phyloP scores from a whole-genome alignment of 2,113 vertebrate genomes.

The Mirounga angustirostris region DNA sequence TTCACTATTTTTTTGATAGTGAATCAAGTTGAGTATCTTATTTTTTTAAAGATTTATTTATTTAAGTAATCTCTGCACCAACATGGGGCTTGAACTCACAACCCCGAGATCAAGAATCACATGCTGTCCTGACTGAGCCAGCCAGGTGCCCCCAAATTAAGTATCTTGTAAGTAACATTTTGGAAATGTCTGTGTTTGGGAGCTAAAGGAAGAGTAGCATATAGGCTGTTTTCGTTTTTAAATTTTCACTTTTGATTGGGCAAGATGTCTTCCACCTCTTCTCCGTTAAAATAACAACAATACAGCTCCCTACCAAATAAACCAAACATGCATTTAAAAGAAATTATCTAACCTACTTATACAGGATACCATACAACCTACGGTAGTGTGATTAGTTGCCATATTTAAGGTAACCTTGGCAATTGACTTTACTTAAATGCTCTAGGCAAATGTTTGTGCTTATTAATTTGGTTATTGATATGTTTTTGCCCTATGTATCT shows the following conservation, averaged over 20 bases:
- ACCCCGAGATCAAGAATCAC: background rate
- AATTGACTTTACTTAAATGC: slow-evolving; percentile 58
- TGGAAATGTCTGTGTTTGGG: slow-evolving; percentile 40
- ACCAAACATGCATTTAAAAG: slow-evolving; percentile 21
- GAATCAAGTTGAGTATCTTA: slow-evolving; percentile 30
- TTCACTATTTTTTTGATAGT: slow-evolving; percentile 37
- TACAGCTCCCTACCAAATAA: slow-evolving; percentile 12
- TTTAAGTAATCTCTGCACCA: background rate
- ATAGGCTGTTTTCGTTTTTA: slow-evolving; percentile 23
- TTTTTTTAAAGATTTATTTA: background rate
- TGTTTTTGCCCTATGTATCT: slow-evolving; percentile 64
- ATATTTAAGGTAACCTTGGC: slow-evolving; percentile 62
- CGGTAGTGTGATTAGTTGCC: background rate
- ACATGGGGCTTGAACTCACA: background rate
- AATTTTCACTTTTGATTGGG: slow-evolving; percentile 63
- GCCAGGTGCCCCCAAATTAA: background rate
- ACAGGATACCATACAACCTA: background rate
- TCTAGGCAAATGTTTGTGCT: slow-evolving; percentile 8
- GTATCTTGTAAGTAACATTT: slow-evolving; percentile 30
- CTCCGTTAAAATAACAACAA: background rate
- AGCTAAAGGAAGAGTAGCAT: background rate
- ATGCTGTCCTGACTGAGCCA: background rate
- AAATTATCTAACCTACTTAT: slow-evolving; percentile 14
- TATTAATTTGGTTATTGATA: slow-evolving; percentile 63
- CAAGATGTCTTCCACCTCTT: background rate